A percentile compares a stretch with the other conserved stretches of the same genome.
Evolutionary conservation across 53 echinoderm and acorn worm genomes (phyloP).

Genomic region (Patiria pectinifera): DNA sequence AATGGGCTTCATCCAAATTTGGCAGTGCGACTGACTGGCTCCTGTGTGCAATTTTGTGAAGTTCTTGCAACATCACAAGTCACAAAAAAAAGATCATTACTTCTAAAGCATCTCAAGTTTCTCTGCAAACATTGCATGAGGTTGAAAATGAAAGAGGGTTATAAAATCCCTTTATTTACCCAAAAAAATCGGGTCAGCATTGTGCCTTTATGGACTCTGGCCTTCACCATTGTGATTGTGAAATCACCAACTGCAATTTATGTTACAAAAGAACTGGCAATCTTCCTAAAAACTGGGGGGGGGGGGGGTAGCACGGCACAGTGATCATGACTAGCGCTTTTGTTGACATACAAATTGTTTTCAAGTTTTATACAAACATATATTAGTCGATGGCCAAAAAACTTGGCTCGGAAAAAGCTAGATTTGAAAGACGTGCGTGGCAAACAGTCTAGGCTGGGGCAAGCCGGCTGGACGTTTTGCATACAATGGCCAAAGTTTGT

Average conservation of each 20-base stretch:
- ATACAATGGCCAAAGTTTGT: conserved; percentile 28
- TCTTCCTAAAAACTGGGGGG: neutral
- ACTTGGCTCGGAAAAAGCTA: neutral
- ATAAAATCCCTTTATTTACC: neutral
- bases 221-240: neutral
- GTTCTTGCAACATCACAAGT: conserved; percentile 32
- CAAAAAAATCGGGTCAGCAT: conserved; percentile 18
- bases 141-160: conserved; percentile 31
- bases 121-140: neutral
- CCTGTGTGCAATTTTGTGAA: conserved; percentile 26
- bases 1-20: neutral
- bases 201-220: conserved; percentile 27
- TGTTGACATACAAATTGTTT: conserved; percentile 31
- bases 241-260: conserved; percentile 5
- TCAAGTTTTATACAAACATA: neutral
- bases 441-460: neutral
- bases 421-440: neutral
- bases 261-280: neutral
- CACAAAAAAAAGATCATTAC: neutral
- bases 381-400: conserved; percentile 9
- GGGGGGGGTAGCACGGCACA: neutral
- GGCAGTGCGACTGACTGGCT: neutral
- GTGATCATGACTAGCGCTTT: neutral
- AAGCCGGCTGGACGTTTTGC: conserved; percentile 1
- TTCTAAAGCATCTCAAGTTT: neutral